Percentiles rank a stretch among this genome's conserved stretches.
Conservation (phyloP, 2,113 vertebrate genomes). For the Patagioenas fasciata region DNA sequence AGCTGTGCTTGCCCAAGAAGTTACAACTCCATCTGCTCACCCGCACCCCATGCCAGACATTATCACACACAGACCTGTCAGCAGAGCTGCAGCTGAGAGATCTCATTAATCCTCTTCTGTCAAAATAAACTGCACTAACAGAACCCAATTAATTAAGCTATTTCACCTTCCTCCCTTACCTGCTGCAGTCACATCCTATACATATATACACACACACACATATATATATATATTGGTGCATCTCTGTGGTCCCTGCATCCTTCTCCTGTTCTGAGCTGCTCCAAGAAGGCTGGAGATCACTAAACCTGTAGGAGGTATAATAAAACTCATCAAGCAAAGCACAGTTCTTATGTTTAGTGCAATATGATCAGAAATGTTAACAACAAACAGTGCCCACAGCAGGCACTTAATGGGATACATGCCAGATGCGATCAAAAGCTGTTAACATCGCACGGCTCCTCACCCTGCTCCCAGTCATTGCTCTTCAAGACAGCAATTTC, state of each 20-base stretch:
- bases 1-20: not conserved
- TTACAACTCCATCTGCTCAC: not conserved
- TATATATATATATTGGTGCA: not conserved
- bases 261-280: not conserved
- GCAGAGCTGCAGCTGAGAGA: conserved; percentile 7
- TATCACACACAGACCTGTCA: not conserved
- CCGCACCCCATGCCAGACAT: not conserved
- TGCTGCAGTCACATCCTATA: not conserved
- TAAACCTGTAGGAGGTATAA: not conserved
- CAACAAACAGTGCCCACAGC: not conserved
- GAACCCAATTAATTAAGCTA: conserved; percentile 1
- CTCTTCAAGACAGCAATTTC: not conserved
- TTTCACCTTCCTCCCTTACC: not conserved
- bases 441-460: not conserved
- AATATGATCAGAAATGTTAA: not conserved
- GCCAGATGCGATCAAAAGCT: conserved; percentile 31
- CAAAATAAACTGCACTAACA: not conserved
- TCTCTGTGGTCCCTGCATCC: not conserved
- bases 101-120: conserved; percentile 35
- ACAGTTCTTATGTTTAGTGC: too few relatives aligned
- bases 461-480: not conserved
- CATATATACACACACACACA: too few relatives aligned
- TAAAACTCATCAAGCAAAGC: not conserved
- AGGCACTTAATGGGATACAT: fast-evolving
- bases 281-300: not conserved